phyloP scores from a whole-genome alignment of 2,797 vertebrate genomes.

The Coilia nasus region DNA sequence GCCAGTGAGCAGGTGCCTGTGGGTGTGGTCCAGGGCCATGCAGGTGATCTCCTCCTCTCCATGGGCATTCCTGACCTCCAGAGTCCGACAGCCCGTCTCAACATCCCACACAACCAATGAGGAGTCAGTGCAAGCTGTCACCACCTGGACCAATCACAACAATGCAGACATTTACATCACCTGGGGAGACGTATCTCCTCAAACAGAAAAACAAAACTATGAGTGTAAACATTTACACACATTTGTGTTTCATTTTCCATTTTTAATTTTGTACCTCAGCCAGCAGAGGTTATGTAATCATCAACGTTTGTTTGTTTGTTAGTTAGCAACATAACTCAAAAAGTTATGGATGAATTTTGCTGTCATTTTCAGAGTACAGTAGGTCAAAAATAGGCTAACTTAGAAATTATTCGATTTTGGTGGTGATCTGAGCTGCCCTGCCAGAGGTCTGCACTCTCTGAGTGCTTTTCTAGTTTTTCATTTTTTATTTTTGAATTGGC shows the following conservation, averaged over 20 bases:
- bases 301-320: too few species aligned
- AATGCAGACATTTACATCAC: not conserved
- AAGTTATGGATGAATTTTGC: too few species aligned
- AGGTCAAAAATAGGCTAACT: too few species aligned
- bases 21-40: conserved; percentile 67
- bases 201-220: not conserved
- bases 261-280: too few species aligned
- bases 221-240: not conserved
- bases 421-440: too few species aligned
- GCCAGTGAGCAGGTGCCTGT: conserved; percentile 68
- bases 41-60: conserved; percentile 68
- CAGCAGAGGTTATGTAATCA: too few species aligned
- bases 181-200: not conserved
- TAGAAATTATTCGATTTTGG: too few species aligned
- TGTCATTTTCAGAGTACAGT: too few species aligned
- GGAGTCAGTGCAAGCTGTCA: conserved; percentile 64
- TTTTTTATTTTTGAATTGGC: too few species aligned
- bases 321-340: too few species aligned
- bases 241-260: not conserved
- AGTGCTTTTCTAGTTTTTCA: too few species aligned
- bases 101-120: conserved; percentile 61
- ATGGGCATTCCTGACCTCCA: conserved; percentile 63
- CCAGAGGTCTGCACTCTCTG: too few species aligned
- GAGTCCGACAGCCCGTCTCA: conserved; percentile 48
- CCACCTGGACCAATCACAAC: conserved; percentile 54